Evolutionary conservation across 1,140 invertebrate genomes (phyloP), one percentile per base, ranked within the genome.

Genomic region (Drosophila leontia): DNA sequence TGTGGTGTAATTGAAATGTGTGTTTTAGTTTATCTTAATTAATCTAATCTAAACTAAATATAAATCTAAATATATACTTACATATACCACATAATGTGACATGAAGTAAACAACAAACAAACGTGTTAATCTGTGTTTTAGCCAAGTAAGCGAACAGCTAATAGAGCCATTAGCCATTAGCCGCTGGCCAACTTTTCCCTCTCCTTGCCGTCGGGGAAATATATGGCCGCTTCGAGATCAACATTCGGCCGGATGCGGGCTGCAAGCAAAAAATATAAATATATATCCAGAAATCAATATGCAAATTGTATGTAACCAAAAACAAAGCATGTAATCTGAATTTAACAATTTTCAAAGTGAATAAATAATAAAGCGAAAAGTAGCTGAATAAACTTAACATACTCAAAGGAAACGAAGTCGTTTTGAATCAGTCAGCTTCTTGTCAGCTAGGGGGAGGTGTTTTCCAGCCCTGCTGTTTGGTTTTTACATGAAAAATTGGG

Each of bases 91-190:
- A 71, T 56, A 79, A 75, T 78, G 82, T 67, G 67, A 78, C 82
- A 86, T 77, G 12, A 80, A 91, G 83, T 90, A 81, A 80, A 56
- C 50, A 51, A 51, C 29, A n/a, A 42, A 42, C 19, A 56, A 56
- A 79, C 70, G 84, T 88, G 85, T 88, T 88, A 88, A 90, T 90
- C 84, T 88, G 84, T 90, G 85, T 88, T 88, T 88, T 88, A 88
- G 85, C 63, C 75, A 91, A 90, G 85, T 88, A 88, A 88, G 85
- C 82, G 57, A 56, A 55, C 19, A 55, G 51, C 51, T 37, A 55
- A 39, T 56, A 55, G 34, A 55, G 34, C 34, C 51, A 37, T 19
- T 62, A 74, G 69, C 58, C 65, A 47, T 47, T 26, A 48, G 48
- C 9, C 48, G 8, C n/a, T 7, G 29, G 50, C 55, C 19, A 42